Conservation (phyloP, 2,113 vertebrate species). For the Sinosuthora webbiana region DNA sequence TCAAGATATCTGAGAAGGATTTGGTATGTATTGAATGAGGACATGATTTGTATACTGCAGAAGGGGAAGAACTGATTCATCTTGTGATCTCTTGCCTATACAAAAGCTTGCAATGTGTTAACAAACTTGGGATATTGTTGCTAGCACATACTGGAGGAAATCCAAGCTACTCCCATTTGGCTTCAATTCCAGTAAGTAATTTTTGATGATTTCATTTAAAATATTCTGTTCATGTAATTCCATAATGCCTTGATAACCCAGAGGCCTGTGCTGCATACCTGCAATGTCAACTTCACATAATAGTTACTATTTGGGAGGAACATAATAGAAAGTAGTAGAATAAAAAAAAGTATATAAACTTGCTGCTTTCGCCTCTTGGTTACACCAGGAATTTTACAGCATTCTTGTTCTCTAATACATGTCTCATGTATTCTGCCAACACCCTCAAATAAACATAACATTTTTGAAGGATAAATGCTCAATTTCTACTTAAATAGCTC, state of each 20-base stretch:
- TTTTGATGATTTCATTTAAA: constrained; percentile 9
- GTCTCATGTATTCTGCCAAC: not conserved
- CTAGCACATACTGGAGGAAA: not conserved
- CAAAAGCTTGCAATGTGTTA: not conserved
- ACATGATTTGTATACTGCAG: not conserved
- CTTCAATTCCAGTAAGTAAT: not conserved
- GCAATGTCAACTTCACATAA: not conserved
- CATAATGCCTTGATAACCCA: not conserved
- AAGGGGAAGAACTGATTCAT: not conserved
- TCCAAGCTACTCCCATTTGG: not conserved
- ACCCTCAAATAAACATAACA: not conserved
- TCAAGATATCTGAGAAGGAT: not conserved
- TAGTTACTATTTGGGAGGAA: not conserved
- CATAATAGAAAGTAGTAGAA: not conserved
- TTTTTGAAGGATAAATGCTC: not conserved
- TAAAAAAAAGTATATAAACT: not conserved
- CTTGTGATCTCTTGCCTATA: not conserved
- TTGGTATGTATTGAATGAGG: not conserved
- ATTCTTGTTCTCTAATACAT: not conserved
- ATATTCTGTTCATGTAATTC: not conserved
- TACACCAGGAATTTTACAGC: not conserved
- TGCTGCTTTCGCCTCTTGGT: not conserved
- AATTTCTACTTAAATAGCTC: not conserved
- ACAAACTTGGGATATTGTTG: not conserved
- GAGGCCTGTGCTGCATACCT: not conserved